phyloP scores from a whole-genome alignment of 64 coral and sea anemone species.

The Acropora tenuis region DNA sequence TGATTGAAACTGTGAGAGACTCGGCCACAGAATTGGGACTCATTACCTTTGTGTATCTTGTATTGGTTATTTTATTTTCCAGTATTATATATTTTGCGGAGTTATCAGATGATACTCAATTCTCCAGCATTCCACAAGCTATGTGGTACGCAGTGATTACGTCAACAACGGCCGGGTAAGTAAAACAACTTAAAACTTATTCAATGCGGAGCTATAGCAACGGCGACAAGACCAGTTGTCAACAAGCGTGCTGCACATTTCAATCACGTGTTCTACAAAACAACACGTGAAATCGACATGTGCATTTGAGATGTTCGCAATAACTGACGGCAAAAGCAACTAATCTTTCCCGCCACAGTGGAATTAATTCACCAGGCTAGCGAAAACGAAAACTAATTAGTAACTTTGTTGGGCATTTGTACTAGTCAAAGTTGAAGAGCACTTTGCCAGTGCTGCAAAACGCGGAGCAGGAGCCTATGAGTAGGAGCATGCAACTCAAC shows the following conservation, averaged over 20 bases:
- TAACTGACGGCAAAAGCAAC: too few relatives aligned
- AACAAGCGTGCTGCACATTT: too few relatives aligned
- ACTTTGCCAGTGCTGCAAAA: too few relatives aligned
- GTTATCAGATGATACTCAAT: slow-evolving; percentile 57
- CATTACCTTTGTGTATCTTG: slow-evolving; percentile 80
- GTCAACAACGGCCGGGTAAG: slow-evolving; percentile 86
- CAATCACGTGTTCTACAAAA: too few relatives aligned
- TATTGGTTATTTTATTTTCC: slow-evolving; percentile 71
- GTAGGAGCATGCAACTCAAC: too few relatives aligned
- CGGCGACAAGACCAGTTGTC: too few relatives aligned
- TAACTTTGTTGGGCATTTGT: too few relatives aligned
- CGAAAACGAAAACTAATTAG: too few relatives aligned
- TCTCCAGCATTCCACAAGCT: slow-evolving; percentile 81
- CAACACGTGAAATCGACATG: neutral
- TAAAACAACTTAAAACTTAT: neutral
- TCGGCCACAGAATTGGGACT: slow-evolving; percentile 82
- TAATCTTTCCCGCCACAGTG: neutral
- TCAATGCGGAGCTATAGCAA: too few relatives aligned
- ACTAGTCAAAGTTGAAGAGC: too few relatives aligned
- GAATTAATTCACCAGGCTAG: too few relatives aligned
- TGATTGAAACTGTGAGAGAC: slow-evolving; percentile 65
- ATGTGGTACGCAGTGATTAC: slow-evolving; percentile 95
- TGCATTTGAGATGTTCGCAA: neutral
- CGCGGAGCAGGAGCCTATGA: too few relatives aligned
- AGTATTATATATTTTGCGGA: slow-evolving; percentile 91